Evolutionary conservation across 2,113 vertebrate genomes (phyloP).

Genomic region (Apus apus): DNA sequence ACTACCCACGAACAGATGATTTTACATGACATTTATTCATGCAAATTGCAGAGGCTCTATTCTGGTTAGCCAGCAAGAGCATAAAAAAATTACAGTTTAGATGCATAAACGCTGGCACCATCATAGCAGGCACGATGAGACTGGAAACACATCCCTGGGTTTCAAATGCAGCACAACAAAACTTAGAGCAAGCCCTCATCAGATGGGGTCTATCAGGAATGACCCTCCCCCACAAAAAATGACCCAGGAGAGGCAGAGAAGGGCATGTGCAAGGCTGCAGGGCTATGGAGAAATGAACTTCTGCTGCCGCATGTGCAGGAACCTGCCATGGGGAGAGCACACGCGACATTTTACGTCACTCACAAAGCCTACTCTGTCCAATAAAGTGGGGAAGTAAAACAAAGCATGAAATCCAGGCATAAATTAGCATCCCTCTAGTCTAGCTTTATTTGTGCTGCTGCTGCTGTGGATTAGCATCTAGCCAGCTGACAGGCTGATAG

Average conservation of each 20-base stretch:
- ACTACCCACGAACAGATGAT: constrained; percentile 37
- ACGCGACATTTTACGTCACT: constrained; percentile 65
- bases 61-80: constrained; percentile 37
- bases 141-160: constrained; percentile 28
- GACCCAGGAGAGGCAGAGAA: not conserved
- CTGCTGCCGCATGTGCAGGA: constrained; percentile 52
- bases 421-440: constrained; percentile 68
- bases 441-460: constrained; percentile 61
- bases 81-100: constrained; percentile 56
- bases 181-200: not conserved
- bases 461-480: constrained; percentile 67
- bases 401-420: constrained; percentile 63
- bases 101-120: constrained; percentile 28
- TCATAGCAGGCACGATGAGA: not conserved
- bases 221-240: not conserved
- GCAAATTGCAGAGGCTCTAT: constrained; percentile 59
- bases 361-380: constrained; percentile 68
- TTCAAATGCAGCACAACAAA: not conserved
- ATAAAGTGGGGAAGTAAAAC: constrained; percentile 70
- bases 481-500: constrained; percentile 63
- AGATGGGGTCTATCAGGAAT: not conserved
- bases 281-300: constrained; percentile 45
- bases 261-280: not conserved
- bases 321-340: constrained; percentile 65
- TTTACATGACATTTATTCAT: constrained; percentile 69